Base-by-base conservation (phyloP, 2,113 vertebrate species). In the Nicator chloris region DNA sequence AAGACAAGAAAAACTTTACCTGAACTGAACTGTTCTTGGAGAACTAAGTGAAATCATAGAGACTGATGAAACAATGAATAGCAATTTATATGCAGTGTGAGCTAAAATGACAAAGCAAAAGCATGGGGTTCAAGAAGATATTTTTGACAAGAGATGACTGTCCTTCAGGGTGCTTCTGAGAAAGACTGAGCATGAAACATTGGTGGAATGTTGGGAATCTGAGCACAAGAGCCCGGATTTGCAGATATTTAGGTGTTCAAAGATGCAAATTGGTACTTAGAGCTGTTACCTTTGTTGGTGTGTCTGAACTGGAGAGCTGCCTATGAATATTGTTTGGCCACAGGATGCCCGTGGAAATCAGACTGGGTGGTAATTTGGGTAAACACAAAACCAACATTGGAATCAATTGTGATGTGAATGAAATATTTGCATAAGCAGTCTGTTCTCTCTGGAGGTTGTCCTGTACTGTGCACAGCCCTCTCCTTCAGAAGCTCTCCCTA, bases 401-500 rank as follows among this genome's bases (percentile, higher is more conserved):
- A 39, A 68, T 87, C 20, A 66, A 37, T 16, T 47, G 6, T 12
- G n/a, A 42, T 39, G 30, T 63, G 45, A 77, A 42, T 42, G 65
- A 80, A 86, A 56, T 49, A 35, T 33, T 65, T 54, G 39, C 45
- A 18, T 28, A 45, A 90, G 28, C 35, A 69, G 18, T 24, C 21
- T 39, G 40, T 14, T 73, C 49, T 71, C 60, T 54, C n/a, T 76
- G 56, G 50, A 61, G 40, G 37, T 39, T 10, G 4, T 39, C 33
- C 68, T 0, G 0, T 28, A n/a, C 27, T 21, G n/a, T 23, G 24
- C 1, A 1, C 20, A 71, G 27, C 26, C 65, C 54, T 50, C 27
- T 72, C n/a, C 22, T 26, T 42, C 75, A 33, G 15, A 64, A 90
- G 18, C 7, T 71, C 40, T 88, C 50, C 18, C 31, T 45, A 3